A percentile compares a stretch with the other conserved stretches of the same genome.
phyloP scores from a whole-genome alignment of 2,888 invertebrate species.

The Tachina fera region DNA sequence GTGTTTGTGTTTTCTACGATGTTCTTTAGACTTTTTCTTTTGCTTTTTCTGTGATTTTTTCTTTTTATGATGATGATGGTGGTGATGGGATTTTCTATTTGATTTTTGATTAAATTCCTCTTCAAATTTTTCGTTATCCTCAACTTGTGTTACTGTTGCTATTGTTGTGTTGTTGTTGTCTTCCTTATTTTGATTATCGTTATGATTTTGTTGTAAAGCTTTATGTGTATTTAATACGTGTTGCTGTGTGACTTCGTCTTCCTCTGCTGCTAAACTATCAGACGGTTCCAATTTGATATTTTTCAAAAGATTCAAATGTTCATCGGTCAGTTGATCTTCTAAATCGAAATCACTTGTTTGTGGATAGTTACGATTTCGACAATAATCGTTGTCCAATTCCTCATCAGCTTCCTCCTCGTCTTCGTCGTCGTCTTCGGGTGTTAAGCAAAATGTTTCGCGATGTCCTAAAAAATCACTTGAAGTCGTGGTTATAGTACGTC shows the following conservation, averaged over 20 bases:
- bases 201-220: constrained; percentile 65
- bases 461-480: constrained; percentile 83
- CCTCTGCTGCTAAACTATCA: constrained; percentile 29
- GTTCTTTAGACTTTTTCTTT: constrained; percentile 79
- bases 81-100: constrained; percentile 61
- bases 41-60: constrained; percentile 80
- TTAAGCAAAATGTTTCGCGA: constrained; percentile 82
- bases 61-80: constrained; percentile 77
- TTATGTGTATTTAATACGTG: constrained; percentile 37
- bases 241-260: constrained; percentile 15
- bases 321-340: constrained; percentile 61
- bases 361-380: constrained; percentile 21
- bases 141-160: constrained; percentile 1
- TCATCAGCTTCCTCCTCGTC: constrained; percentile 63
- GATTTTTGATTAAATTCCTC: constrained; percentile 70
- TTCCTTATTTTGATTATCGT: constrained; percentile 67
- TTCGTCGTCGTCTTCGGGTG: constrained; percentile 80
- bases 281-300: constrained; percentile 66
- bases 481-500: constrained; percentile 81
- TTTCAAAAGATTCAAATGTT: constrained; percentile 65
- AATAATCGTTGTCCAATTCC: constrained; percentile 38
- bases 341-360: constrained; percentile 52
- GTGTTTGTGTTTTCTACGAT: constrained; percentile 79
- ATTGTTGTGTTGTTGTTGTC: constrained; percentile 45
- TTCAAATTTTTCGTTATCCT: constrained; percentile 23